Percentiles rank a stretch among this genome's conserved stretches.
Evolutionary conservation across 2,888 invertebrate genomes (phyloP).

Genomic region (Merodon equestris): DNA sequence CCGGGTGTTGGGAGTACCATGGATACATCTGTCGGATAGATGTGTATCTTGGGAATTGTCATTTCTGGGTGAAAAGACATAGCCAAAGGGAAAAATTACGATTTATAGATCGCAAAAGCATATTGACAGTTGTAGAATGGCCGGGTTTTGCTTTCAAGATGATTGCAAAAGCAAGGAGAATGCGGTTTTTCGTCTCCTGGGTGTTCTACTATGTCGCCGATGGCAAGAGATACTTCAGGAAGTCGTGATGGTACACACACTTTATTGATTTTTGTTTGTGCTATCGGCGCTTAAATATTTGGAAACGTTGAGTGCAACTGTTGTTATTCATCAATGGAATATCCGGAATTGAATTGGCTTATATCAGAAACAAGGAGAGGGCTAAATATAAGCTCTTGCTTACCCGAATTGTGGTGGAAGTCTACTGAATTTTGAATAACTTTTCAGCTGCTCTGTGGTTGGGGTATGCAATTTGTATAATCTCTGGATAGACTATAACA

Average conservation of each 20-base stretch:
- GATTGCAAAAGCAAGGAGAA: conserved; percentile 10
- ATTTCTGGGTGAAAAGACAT: conserved; percentile 2
- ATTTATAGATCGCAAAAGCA: background rate
- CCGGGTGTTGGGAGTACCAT: conserved; percentile 6
- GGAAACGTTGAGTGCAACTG: background rate
- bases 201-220: background rate
- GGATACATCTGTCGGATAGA: background rate
- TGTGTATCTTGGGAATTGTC: conserved; percentile 17
- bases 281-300: background rate
- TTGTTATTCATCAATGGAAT: too few relatives aligned
- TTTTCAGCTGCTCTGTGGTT: too few relatives aligned
- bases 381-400: too few relatives aligned
- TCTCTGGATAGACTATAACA: too few relatives aligned
- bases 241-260: background rate
- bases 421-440: too few relatives aligned
- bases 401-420: too few relatives aligned
- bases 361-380: too few relatives aligned
- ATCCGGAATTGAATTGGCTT: too few relatives aligned
- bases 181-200: background rate
- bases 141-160: conserved; percentile 16
- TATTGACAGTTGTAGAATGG: conserved; percentile 4
- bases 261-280: conserved; percentile 13
- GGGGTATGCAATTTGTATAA: too few relatives aligned
- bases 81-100: too few relatives aligned
- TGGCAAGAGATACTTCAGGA: too few relatives aligned